phyloP scores from a whole-genome alignment of 2,888 invertebrate species.

The Scaptomyza caliginosa region DNA sequence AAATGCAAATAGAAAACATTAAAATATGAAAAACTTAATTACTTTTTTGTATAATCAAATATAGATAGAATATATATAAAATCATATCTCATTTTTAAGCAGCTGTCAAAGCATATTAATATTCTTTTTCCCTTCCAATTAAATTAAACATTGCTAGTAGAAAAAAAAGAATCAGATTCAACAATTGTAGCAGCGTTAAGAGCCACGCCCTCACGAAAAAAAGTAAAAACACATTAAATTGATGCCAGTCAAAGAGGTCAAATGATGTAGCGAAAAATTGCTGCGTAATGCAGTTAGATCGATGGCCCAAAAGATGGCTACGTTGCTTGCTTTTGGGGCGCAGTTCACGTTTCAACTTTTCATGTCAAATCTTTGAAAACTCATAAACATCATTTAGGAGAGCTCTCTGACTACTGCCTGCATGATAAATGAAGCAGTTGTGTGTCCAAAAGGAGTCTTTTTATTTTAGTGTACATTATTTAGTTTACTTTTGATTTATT shows the following conservation, averaged over 20 bases:
- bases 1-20: constrained; percentile 26
- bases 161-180: constrained; percentile 4
- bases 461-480: background rate
- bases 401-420: background rate
- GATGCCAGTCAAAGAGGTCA: constrained; percentile 10
- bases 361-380: constrained; percentile 52
- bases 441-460: constrained; percentile 14
- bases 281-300: constrained; percentile 28
- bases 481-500: background rate
- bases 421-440: constrained; percentile 59
- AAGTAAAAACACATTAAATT: constrained; percentile 2
- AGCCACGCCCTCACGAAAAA: constrained; percentile 19
- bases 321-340: background rate
- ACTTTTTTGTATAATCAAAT: background rate
- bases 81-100: constrained; percentile 12
- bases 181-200: constrained; percentile 33
- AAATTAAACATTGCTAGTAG: constrained; percentile 11
- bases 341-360: constrained; percentile 37
- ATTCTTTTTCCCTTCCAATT: constrained; percentile 23
- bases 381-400: constrained; percentile 42
- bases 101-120: constrained; percentile 1
- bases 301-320: constrained; percentile 19
- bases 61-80: too few species aligned
- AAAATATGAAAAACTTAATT: background rate
- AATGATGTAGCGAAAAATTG: constrained; percentile 12